Base-by-base conservation (phyloP, 1,140 invertebrate species). In the Ephestia elutella region DNA sequence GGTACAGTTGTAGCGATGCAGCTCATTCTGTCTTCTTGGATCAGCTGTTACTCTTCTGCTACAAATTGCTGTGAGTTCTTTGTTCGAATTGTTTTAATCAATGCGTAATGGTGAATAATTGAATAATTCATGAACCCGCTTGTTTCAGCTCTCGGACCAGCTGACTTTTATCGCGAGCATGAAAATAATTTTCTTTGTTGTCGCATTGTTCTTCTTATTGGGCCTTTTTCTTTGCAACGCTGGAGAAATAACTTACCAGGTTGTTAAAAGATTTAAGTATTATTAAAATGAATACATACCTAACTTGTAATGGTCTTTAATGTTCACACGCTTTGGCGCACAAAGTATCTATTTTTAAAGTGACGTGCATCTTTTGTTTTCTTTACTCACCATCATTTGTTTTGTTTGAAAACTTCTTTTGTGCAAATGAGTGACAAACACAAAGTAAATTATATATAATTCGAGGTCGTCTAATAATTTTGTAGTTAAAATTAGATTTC, bases 211-310 rank as follows among this genome's bases (percentile, higher is more conserved):
- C 57, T 81, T 82, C 32, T 60, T 85, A 30, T 57, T 85, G 49
- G 80, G 66, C 4, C 59, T 81, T 11, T 80, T 75, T 63, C 68
- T 85, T 21, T 85, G 82, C 63, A 85, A 82, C 54, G 73, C 80
- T 7, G 80, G 82, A 15, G 82, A 82, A 69, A 85, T 85, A 19
- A 81, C 80, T 7, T 76, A 82, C 60, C 73, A 85, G 77, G 81
- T 84, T 59, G 56, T 49, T 56, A 18, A 44, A 48, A 49, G 20
- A 10, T 10, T 32, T 32, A 32, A 7, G 9, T 62, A 49, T n/a
- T 56, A 38, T 30, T 56, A 25, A 38, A 11, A 49, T 19, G 30
- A 48, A 54, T 28, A 3, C 7, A 10, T 32, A 10, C 1, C 9
- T 32, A n/a, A 32, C 9, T 32, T 7, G 8, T 32, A 32, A 32